Evolutionary conservation across 1,140 invertebrate species (phyloP), one percentile per base, ranked within the genome.

Genomic region (Panonychus citri): DNA sequence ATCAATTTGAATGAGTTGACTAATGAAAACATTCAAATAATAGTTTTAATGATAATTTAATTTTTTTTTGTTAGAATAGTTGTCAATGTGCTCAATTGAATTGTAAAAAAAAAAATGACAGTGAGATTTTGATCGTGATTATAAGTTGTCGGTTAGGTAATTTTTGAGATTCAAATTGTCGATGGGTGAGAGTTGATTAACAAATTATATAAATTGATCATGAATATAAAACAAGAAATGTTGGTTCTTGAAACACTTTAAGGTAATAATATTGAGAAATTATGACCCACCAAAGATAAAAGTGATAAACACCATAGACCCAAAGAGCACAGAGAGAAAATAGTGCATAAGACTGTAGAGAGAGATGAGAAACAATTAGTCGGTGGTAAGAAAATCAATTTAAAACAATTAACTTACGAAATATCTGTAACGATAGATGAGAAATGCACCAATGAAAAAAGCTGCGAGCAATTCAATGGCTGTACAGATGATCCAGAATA

Each of bases 231-330:
- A 60, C 30, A 13, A 60, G 37, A 28, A 60, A 57, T 8, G 57
- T 60, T 10, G 59, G 59, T 40, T 60, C 53, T 52, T 60, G 59
- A 13, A 60, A 30, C n/a, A 39, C n/a, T 54, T 60, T 60, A 0
- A 60, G 21, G 15, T 51, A 37, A 53, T 56, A 59, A 49, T 60
- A 60, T 3, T 61, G 46, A 24, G 59, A 60, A 7, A 59, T 25
- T 12, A 60, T 42, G 5, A 59, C 53, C 15, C 19, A 39, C 26
- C 46, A 60, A 17, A 60, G 43, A 34, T 60, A 60, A 40, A 39
- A 30, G 40, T 60, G 59, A 42, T 55, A 60, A 3, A 8, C 25
- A 12, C 28, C 19, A n/a, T 28, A 40, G 5, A 34, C 7, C 54
- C 56, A 57, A 2, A 60, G 5, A 21, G 60, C 39, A 12, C 55